Evolutionary conservation across 2,888 invertebrate genomes (phyloP).

Genomic region (Steromphala cineraria): DNA sequence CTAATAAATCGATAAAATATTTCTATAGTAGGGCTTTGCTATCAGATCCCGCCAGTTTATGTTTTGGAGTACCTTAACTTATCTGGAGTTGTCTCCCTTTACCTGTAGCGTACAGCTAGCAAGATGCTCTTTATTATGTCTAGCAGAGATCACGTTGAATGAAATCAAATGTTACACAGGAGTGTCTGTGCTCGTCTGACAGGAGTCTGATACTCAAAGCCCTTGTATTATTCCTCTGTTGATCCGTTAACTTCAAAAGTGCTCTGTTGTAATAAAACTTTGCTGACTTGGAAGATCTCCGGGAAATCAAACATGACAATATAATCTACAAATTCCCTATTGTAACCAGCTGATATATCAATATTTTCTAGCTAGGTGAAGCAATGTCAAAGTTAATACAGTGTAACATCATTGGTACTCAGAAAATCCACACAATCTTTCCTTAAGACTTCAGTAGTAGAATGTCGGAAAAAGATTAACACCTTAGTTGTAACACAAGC

Average conservation of each 20-base stretch:
- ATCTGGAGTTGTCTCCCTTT: not conserved
- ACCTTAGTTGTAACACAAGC: not conserved
- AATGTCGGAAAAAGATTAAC: not conserved
- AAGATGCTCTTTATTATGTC: no score
- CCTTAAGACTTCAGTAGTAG: not conserved
- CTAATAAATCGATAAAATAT: not conserved
- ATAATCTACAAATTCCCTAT: constrained; percentile 13
- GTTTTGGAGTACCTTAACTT: not conserved
- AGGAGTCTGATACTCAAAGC: no score
- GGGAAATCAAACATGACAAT: constrained; percentile 18
- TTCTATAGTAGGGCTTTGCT: not conserved
- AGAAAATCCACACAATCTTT: not conserved
- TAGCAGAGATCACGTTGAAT: no score
- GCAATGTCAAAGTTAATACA: constrained; percentile 8
- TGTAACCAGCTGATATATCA: constrained; percentile 4
- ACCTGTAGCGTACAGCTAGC: no score
- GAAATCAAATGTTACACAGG: no score
- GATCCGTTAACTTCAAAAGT: constrained; percentile 3
- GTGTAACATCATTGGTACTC: not conserved
- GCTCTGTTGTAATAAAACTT: constrained; percentile 1
- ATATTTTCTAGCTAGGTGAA: constrained; percentile 9
- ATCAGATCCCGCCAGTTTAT: not conserved
- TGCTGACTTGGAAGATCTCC: constrained; percentile 13
- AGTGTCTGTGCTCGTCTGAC: no score
- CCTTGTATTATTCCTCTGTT: not conserved